Evolutionary conservation across 2,113 vertebrate genomes (phyloP).

Genomic region (Bombycilla garrulus): DNA sequence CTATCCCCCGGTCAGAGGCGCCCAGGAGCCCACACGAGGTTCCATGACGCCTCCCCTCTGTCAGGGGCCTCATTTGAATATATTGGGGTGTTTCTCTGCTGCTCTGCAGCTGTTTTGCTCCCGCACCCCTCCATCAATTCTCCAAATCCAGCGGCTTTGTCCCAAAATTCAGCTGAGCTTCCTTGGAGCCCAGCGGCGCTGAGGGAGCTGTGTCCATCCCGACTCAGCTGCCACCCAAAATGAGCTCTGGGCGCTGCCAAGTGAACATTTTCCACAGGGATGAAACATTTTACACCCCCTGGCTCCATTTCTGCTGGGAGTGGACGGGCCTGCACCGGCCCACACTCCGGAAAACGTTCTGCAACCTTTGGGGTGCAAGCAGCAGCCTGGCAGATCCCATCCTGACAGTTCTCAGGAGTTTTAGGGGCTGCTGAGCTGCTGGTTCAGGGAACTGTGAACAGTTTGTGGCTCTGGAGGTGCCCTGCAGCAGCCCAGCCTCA

Average conservation of each 20-base stretch:
- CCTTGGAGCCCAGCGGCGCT: rapidly evolving
- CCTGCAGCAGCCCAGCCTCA: not conserved
- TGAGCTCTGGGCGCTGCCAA: not conserved
- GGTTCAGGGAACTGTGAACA: rapidly evolving
- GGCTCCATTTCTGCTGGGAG: not conserved
- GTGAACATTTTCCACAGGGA: not conserved
- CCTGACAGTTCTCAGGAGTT: rapidly evolving
- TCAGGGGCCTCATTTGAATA: not conserved
- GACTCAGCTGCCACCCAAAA: not conserved
- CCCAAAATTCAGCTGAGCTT: not conserved
- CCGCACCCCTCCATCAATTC: rapidly evolving
- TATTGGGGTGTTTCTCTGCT: not conserved
- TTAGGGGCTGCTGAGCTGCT: not conserved
- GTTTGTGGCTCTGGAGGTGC: not conserved
- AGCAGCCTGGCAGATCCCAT: not conserved
- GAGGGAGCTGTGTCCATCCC: not conserved
- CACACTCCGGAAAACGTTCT: rapidly evolving
- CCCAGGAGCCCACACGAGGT: not conserved
- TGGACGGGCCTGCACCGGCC: not conserved
- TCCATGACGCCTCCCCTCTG: not conserved
- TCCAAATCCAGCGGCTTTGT: not conserved
- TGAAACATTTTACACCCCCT: rapidly evolving
- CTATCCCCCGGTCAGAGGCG: not conserved
- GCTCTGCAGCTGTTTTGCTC: rapidly evolving
- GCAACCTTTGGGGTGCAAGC: rapidly evolving